Base-by-base conservation (phyloP, 1,140 invertebrate genomes). In the Dermatophagoides farinae region DNA sequence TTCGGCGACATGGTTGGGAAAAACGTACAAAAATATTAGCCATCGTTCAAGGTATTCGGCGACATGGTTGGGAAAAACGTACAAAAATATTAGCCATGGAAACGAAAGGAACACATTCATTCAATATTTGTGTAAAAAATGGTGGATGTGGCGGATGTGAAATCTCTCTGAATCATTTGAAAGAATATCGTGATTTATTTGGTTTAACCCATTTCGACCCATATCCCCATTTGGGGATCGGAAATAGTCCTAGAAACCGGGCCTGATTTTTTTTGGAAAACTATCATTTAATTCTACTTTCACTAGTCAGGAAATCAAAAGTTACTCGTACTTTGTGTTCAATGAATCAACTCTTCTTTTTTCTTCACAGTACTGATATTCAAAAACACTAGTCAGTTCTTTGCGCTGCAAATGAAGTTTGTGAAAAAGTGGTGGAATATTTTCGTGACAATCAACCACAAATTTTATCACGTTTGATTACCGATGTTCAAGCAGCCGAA, bases 21-120 rank as follows among this genome's bases (percentile, higher is more conserved):
- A 25, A 44, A 16, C 31, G 16, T 11, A 57, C 53, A 14, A 40
- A 40, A 31, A 67, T 78, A 18, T 50, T 78, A 49, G 72, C 74
- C 37, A 73, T 77, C n/a, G 58, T 71, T 14, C 55, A 67, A 61
- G 72, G 71, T 16, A 44, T 72, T 25, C 16, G 37, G 11, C n/a
- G 60, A 5, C 52, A 60, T 6, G 23, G 23, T 22, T 62, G 61
- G 61, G 47, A 59, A 44, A 25, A 44, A 16, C 31, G 16, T 11
- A 57, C 53, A 14, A 40, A 40, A 31, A 67, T 78, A 18, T 50
- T 78, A 49, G 72, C 74, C 37, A 73, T 77, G 71, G 77, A 78
- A 69, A 78, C 77, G 5, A 64, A 65, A 31, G 77, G 77, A 10
- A 72, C 75, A 38, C 68, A 77, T 62, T 73, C 72, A 60, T 72